Percentiles rank a stretch among this genome's conserved stretches.
Evolutionary conservation across 1,140 invertebrate genomes (phyloP).

Genomic region (Spodoptera frugiperda): DNA sequence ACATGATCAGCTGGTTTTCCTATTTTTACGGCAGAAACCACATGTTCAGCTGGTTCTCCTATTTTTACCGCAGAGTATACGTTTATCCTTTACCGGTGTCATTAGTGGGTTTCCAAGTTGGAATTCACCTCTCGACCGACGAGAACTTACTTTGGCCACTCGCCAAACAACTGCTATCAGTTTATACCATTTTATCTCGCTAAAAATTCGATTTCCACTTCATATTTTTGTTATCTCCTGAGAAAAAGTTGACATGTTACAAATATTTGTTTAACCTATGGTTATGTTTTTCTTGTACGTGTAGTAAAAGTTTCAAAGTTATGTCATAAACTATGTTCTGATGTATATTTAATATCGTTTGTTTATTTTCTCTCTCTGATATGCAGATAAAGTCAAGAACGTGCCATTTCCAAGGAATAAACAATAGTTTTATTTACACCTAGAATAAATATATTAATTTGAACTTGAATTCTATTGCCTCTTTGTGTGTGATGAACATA

Average conservation of each 20-base stretch:
- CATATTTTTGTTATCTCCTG: neutral
- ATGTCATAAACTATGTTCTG: neutral
- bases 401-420: too few species aligned
- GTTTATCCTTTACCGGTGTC: slow-evolving; percentile 13
- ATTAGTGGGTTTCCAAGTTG: slow-evolving; percentile 29
- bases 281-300: neutral
- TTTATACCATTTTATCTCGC: slow-evolving; percentile 22
- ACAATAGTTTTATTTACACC: too few species aligned
- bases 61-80: neutral
- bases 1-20: too few species aligned
- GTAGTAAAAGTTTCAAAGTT: neutral
- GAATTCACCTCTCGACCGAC: slow-evolving; percentile 38
- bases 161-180: slow-evolving; percentile 41
- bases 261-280: neutral
- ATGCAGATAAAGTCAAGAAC: too few species aligned
- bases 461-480: too few species aligned
- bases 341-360: neutral
- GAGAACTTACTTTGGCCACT: slow-evolving; percentile 39
- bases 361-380: too few species aligned
- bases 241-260: too few species aligned
- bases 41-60: too few species aligned
- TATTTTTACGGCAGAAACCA: too few species aligned
- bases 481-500: too few species aligned
- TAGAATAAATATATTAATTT: too few species aligned
- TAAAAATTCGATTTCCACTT: neutral